Evolutionary conservation across 2,113 vertebrate genomes (phyloP).

Genomic region (Meleagris gallopavo): DNA sequence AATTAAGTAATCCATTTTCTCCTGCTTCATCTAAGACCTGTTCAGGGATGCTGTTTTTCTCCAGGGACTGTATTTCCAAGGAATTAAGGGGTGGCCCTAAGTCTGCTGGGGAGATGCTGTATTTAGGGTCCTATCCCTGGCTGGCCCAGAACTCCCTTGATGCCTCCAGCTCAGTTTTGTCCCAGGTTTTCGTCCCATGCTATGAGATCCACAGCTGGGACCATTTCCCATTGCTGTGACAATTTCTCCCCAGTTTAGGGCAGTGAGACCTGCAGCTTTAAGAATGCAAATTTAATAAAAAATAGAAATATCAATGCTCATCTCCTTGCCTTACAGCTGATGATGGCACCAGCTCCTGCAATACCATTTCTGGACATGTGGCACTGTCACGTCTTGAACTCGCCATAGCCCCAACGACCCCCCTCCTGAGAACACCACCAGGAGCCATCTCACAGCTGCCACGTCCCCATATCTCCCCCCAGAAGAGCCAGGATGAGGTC

Average conservation of each 20-base stretch:
- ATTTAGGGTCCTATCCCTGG: not conserved
- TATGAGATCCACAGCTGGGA: not conserved
- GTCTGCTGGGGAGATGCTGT: accelerated
- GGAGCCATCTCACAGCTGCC: not conserved
- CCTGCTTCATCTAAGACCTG: not conserved
- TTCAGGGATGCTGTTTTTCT: not conserved
- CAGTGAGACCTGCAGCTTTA: not conserved
- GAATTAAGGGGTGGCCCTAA: not conserved
- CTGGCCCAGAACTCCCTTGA: not conserved
- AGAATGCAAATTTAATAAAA: not conserved
- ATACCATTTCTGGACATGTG: accelerated
- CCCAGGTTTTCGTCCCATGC: not conserved
- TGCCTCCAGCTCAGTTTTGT: not conserved
- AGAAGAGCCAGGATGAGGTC: not conserved
- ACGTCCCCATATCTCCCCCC: accelerated
- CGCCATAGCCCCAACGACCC: not conserved
- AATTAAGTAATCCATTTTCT: not conserved
- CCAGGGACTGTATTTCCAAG: not conserved
- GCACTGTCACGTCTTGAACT: not conserved
- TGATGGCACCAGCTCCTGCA: not conserved
- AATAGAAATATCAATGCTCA: not conserved
- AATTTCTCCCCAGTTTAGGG: not conserved
- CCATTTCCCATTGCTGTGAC: accelerated
- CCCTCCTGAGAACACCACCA: accelerated
- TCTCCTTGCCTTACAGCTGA: not conserved